Percentiles rank a stretch among this genome's conserved stretches.
phyloP scores from a whole-genome alignment of 2,113 vertebrate species.

The Thunnus maccoyii region DNA sequence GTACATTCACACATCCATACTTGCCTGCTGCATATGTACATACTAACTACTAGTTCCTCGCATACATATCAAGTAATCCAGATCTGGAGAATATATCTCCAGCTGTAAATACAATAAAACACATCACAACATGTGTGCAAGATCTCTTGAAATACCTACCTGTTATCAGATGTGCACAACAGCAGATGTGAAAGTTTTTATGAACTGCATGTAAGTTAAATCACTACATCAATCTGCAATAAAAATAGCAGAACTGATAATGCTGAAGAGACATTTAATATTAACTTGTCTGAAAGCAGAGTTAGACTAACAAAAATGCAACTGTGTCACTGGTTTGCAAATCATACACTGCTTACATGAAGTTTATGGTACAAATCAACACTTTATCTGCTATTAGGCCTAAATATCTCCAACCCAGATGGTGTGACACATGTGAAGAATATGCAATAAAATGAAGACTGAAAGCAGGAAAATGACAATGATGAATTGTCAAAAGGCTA shows the following conservation, averaged over 20 bases:
- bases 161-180: not conserved
- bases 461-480: not conserved
- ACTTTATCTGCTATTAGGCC: conserved; percentile 17
- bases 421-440: conserved; percentile 28
- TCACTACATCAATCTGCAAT: not conserved
- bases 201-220: too few species aligned
- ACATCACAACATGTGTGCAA: not conserved
- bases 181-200: not conserved
- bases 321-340: conserved; percentile 20
- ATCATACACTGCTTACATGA: conserved; percentile 47
- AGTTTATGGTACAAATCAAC: conserved; percentile 56
- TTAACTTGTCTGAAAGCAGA: not conserved
- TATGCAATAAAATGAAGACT: conserved; percentile 7
- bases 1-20: too few species aligned
- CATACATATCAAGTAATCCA: too few species aligned
- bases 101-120: not conserved
- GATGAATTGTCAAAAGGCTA: not conserved
- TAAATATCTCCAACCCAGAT: conserved; percentile 48
- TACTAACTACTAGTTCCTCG: too few species aligned
- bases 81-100: not conserved
- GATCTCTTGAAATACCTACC: not conserved
- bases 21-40: too few species aligned
- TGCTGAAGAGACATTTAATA: not conserved
- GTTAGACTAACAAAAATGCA: not conserved
- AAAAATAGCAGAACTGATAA: not conserved